Percentiles rank a stretch among this genome's conserved stretches.
These are phyloP conservation scores for Halcyon malimbica DNA, from an alignment of 2,113 vertebrate genomes.

Conservation along the genomic window DNA sequence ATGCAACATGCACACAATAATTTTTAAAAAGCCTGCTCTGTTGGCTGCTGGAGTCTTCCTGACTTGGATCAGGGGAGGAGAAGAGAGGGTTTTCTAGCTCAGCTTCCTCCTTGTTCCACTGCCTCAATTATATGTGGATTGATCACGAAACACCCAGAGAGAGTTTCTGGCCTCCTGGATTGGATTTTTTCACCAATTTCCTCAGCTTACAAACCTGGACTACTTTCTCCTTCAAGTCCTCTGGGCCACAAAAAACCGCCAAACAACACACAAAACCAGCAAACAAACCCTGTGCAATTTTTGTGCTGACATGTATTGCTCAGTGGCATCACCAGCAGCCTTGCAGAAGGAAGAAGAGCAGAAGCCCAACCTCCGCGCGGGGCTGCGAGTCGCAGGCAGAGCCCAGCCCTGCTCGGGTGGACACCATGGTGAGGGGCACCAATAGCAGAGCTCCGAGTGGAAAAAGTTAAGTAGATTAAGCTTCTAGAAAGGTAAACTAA, in stretches of 20 bases:
- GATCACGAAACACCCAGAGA: not conserved
- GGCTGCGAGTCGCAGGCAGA: not conserved
- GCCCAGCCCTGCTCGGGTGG: not conserved
- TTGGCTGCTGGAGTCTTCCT: not conserved
- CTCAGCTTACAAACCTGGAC: not conserved
- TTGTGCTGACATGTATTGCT: not conserved
- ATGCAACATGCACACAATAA: not conserved
- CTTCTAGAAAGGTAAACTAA: not conserved
- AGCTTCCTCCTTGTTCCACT: not conserved
- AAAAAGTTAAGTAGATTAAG: not conserved
- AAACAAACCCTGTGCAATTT: not conserved
- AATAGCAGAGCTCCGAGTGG: not conserved
- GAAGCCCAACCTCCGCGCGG: not conserved
- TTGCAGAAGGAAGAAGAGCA: not conserved
- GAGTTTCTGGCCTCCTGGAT: not conserved
- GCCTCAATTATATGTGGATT: not conserved
- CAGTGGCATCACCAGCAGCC: not conserved
- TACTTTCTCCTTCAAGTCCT: not conserved
- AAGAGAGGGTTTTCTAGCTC: not conserved
- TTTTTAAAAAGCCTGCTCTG: not conserved
- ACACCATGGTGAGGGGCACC: accelerated
- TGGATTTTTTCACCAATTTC: not conserved
- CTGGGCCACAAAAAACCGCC: not conserved
- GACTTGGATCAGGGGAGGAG: not conserved
- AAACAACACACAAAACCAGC: not conserved